A percentile compares a stretch with the other conserved stretches of the same genome.
Evolutionary conservation across 2,888 invertebrate genomes (phyloP).

Genomic region (Tolmerus cingulatus): DNA sequence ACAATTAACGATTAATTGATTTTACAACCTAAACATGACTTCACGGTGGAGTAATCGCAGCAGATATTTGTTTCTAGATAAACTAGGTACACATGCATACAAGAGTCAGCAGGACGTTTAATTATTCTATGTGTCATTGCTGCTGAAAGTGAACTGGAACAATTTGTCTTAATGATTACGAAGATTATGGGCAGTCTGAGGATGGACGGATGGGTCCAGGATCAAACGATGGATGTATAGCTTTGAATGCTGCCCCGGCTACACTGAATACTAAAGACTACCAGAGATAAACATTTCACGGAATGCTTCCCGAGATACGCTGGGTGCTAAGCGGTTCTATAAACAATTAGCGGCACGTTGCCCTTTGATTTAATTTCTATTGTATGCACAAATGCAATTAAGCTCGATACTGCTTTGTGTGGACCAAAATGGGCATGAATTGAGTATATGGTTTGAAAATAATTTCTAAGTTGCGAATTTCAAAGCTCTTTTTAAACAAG

Average conservation of each 20-base stretch:
- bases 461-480: not conserved
- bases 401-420: not conserved
- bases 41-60: conserved; percentile 10
- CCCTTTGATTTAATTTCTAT: not conserved
- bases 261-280: not conserved
- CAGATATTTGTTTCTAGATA: conserved; percentile 36
- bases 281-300: not conserved
- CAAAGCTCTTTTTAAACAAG: not conserved
- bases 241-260: not conserved
- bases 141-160: conserved; percentile 33
- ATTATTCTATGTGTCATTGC: conserved; percentile 32
- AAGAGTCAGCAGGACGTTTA: conserved; percentile 37
- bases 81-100: conserved; percentile 44
- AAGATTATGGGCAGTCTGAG: conserved; percentile 18
- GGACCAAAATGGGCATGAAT: not conserved
- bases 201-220: not conserved
- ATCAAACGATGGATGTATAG: not conserved
- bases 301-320: not conserved
- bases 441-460: not conserved
- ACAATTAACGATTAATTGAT: conserved; percentile 53
- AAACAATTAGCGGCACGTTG: not conserved
- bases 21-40: conserved; percentile 46
- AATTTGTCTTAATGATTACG: conserved; percentile 46
- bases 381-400: not conserved
- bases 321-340: not conserved